These are phyloP conservation scores for Mythimna vitellina DNA, from an alignment of 2,888 invertebrate species.

Conservation along the genomic window DNA sequence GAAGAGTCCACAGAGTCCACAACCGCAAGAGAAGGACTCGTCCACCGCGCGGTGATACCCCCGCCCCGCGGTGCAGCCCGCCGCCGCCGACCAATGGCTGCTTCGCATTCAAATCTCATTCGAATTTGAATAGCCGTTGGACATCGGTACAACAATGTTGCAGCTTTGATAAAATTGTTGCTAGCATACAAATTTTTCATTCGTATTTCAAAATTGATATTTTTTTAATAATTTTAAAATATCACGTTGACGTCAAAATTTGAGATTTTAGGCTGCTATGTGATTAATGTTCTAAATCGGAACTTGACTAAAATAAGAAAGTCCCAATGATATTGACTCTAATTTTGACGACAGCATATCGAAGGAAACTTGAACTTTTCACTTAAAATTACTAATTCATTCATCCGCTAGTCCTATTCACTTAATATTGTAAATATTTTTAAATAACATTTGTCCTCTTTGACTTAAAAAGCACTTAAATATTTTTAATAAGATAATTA, in stretches of 20 bases:
- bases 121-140: constrained; percentile 61
- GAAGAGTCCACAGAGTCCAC: constrained; percentile 39
- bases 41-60: constrained; percentile 68
- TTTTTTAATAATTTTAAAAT: constrained; percentile 63
- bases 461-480: constrained; percentile 64
- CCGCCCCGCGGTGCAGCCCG: constrained; percentile 59
- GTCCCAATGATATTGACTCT: not conserved
- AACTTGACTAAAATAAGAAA: constrained; percentile 20
- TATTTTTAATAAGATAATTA: constrained; percentile 61
- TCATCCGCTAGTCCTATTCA: constrained; percentile 75
- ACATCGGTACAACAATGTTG: constrained; percentile 38
- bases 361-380: constrained; percentile 54
- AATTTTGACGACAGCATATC: constrained; percentile 39
- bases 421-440: constrained; percentile 64
- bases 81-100: constrained; percentile 62
- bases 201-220: constrained; percentile 57
- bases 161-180: constrained; percentile 43
- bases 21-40: constrained; percentile 20
- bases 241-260: constrained; percentile 55
- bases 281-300: constrained; percentile 34
- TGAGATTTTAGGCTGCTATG: constrained; percentile 39
- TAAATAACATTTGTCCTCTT: constrained; percentile 70
- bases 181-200: constrained; percentile 43
- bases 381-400: constrained; percentile 65
- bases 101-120: constrained; percentile 63